Percentiles rank a stretch among this genome's conserved stretches.
These are phyloP conservation scores for Cyprinella venusta DNA, from an alignment of 2,797 vertebrate genomes.

Conservation along the genomic window DNA sequence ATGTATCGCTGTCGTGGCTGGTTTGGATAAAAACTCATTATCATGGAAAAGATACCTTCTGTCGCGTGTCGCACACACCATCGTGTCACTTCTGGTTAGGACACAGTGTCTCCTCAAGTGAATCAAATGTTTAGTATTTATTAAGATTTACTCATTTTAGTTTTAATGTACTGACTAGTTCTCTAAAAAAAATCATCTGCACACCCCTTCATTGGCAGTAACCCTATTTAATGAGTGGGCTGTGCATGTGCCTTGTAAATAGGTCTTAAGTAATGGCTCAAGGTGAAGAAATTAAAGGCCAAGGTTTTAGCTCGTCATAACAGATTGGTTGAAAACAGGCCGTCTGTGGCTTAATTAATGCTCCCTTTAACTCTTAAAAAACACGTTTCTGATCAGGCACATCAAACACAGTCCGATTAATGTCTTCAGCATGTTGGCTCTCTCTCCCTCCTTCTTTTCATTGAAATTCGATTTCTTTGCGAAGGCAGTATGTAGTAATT, in stretches of 20 bases:
- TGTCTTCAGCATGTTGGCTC: conserved; percentile 64
- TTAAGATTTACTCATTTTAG: background rate
- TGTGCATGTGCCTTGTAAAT: background rate
- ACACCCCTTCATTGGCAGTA: background rate
- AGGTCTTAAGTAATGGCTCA: background rate
- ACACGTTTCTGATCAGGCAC: conserved; percentile 85
- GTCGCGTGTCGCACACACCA: rapidly evolving
- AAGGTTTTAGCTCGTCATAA: conserved; percentile 66
- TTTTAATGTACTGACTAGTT: background rate
- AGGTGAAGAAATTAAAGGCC: background rate
- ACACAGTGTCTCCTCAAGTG: background rate
- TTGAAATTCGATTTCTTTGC: conserved; percentile 81
- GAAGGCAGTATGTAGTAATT: conserved; percentile 81
- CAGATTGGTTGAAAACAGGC: conserved; percentile 80
- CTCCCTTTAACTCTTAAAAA: conserved; percentile 82
- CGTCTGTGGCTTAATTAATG: conserved; percentile 81
- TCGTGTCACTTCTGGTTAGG: background rate
- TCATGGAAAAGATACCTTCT: background rate
- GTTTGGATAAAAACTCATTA: background rate
- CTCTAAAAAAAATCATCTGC: background rate
- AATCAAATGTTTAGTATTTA: background rate
- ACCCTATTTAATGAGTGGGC: background rate
- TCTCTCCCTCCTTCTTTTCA: conserved; percentile 64
- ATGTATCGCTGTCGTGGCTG: background rate
- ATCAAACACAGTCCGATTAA: conserved; percentile 78